Conservation (phyloP, 2,797 vertebrate genomes). For the Mionectes olivaceus region DNA sequence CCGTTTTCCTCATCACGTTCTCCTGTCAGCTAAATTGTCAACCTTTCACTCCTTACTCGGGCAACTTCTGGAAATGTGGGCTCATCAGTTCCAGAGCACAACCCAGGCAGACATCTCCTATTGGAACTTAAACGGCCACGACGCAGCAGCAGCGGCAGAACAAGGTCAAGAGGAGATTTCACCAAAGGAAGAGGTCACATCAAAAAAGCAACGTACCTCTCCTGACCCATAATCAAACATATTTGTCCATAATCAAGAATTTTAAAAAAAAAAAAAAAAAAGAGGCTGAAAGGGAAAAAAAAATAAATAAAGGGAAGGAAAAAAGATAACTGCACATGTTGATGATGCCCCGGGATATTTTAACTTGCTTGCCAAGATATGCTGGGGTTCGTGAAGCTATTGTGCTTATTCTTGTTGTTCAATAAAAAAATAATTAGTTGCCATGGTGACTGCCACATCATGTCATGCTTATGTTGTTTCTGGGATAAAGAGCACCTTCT, state of each 20-base stretch:
- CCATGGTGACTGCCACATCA: constrained; percentile 64
- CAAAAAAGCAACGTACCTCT: background rate
- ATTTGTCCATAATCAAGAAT: background rate
- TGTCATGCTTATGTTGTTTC: constrained; percentile 60
- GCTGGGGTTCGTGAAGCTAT: constrained; percentile 48
- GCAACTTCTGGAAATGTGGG: constrained; percentile 16
- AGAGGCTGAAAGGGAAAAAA: background rate
- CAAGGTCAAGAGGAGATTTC: background rate
- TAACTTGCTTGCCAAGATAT: constrained; percentile 55
- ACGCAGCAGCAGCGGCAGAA: background rate
- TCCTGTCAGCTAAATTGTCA: constrained; percentile 52
- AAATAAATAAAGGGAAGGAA: background rate
- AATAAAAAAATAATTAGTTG: constrained; percentile 72
- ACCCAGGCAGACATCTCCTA: background rate
- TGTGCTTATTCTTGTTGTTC: constrained; percentile 65
- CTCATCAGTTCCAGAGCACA: background rate
- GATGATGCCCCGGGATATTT: constrained; percentile 58
- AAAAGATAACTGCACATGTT: constrained; percentile 21
- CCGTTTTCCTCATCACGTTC: background rate
- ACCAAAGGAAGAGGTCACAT: background rate
- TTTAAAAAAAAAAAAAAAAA: background rate
- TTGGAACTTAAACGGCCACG: background rate
- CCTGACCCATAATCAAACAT: background rate
- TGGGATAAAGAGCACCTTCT: constrained; percentile 62
- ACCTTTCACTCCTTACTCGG: constrained; percentile 16